phyloP scores from a whole-genome alignment of 2,797 vertebrate species.

The Myiotriccus ornatus region DNA sequence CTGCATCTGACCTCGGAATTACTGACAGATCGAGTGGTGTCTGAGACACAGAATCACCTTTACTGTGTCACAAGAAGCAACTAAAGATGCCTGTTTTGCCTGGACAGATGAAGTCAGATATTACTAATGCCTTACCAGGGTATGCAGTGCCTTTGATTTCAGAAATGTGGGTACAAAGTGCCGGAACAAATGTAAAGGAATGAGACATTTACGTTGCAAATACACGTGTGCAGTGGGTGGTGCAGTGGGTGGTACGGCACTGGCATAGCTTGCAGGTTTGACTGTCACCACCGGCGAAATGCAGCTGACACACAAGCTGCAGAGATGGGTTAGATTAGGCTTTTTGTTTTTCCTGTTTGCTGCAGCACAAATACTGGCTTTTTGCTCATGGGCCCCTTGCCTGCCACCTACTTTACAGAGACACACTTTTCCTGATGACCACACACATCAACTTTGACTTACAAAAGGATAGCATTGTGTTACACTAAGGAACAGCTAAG shows the following conservation, averaged over 20 bases:
- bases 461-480: background rate
- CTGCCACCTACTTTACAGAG: background rate
- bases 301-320: background rate
- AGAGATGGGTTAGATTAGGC: background rate
- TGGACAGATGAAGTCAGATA: background rate
- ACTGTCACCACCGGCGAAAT: background rate
- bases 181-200: background rate
- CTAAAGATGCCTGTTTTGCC: background rate
- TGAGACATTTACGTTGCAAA: background rate
- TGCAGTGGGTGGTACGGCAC: background rate
- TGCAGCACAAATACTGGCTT: background rate
- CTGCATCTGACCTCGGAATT: background rate
- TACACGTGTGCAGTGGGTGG: accelerated
- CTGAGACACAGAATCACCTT: background rate
- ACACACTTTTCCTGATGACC: background rate
- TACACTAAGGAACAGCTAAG: background rate
- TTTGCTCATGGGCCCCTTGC: accelerated
- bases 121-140: background rate
- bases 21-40: background rate
- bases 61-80: background rate
- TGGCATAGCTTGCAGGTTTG: background rate
- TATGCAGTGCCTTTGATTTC: background rate
- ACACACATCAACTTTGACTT: background rate
- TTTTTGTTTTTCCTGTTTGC: background rate
- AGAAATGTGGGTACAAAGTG: background rate